Conservation (phyloP, 2,797 vertebrate species). For the Euphonia xanthogaster region DNA sequence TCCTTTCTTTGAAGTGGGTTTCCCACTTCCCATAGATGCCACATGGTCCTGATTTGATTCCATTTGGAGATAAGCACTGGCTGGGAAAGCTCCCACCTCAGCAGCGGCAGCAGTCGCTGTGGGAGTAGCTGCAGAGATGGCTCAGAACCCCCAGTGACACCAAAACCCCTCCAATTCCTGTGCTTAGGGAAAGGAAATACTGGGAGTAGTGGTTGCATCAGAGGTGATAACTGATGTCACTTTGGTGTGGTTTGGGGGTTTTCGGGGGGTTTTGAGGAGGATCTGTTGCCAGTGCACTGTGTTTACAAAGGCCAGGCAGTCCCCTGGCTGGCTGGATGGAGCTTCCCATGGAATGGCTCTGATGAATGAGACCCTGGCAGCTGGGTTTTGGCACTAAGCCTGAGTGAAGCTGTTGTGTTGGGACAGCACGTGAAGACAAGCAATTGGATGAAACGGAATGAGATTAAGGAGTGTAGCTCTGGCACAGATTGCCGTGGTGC, state of each 20-base stretch:
- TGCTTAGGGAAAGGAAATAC: not conserved
- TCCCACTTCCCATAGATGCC: not conserved
- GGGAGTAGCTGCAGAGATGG: not conserved
- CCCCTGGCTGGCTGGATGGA: not conserved
- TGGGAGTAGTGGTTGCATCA: not conserved
- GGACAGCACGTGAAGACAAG: not conserved
- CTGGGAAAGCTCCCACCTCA: not conserved
- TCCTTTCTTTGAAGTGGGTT: not conserved
- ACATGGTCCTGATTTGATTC: rapidly evolving
- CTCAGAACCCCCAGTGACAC: not conserved
- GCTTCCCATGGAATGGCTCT: rapidly evolving
- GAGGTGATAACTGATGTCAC: not conserved
- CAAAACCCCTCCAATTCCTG: not conserved
- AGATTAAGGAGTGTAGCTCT: not conserved
- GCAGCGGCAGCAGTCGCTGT: rapidly evolving
- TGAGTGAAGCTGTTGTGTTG: not conserved
- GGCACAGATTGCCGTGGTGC: not conserved
- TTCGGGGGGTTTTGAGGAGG: not conserved
- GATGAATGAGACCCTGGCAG: not conserved
- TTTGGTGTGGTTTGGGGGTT: not conserved
- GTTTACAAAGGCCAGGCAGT: not conserved
- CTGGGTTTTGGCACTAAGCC: not conserved
- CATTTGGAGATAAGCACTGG: not conserved
- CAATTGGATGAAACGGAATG: conserved; percentile 8
- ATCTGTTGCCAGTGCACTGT: too few relatives aligned